Evolutionary conservation across 2,797 vertebrate genomes (phyloP), one percentile per base, ranked within the genome.

Genomic region (Silurus lanzhouensis): DNA sequence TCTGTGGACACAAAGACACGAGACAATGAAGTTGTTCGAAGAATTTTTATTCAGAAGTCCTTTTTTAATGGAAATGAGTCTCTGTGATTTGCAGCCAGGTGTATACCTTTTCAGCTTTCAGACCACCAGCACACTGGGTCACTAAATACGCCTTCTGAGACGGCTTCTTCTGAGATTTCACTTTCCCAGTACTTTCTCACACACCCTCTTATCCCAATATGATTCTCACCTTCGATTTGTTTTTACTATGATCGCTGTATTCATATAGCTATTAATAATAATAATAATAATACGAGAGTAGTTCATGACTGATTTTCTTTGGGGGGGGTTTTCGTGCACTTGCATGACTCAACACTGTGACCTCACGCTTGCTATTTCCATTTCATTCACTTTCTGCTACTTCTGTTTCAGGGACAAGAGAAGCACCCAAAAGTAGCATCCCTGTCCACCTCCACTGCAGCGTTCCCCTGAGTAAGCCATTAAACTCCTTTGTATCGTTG

Each of bases 381-480:
- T 22, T 9, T 27, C 60, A 14, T 7, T 75, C 5, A 19, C 12
- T 38, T 77, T 60, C 25, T 60, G 25, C 55, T 38, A 17, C 27
- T 20, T n/a, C 52, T 15, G 8, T 64, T 71, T 83, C 8, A 61
- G 74, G 82, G 72, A 38, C 48, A 58, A 44, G 22, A 80, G 55
- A 61, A 86, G 82, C 58, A 68, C 52, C 22, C 44, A 52, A 76
- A 83, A 85, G 44, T 48, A 78, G 67, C 74, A 20, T 70, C 85
- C 60, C 81, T 86, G 86, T 88, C 86, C 84, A 68, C 87, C 84
- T 80, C 81, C 84, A 57, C 79, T 3, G 5, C 60, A 44, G 14
- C 31, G 60, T 17, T 19, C 15, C 38, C 38, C 55, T 31, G 46
- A 38, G 80, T 60, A 57, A 76, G 83, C 22, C 48, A 67, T 82